These are phyloP conservation scores for Brachionus plicatilis DNA, from an alignment of 1,140 invertebrate genomes.

Conservation along the genomic window DNA sequence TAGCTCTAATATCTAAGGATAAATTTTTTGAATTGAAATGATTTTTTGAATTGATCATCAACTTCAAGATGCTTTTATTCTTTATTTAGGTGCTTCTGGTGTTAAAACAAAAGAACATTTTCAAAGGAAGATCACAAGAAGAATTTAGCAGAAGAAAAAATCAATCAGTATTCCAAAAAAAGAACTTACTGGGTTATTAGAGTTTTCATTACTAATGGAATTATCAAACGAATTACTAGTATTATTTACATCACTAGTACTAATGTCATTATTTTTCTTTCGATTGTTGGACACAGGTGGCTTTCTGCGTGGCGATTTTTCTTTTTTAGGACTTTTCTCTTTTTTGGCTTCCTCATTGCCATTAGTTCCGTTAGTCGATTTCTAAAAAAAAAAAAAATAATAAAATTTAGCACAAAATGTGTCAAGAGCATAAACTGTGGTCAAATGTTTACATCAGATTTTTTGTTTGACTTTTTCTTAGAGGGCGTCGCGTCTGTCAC, in stretches of 20 bases:
- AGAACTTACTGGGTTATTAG: neutral
- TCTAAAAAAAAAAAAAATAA: neutral
- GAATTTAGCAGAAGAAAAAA: neutral
- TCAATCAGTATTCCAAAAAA: neutral
- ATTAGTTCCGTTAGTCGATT: neutral
- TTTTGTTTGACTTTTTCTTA: constrained; percentile 3
- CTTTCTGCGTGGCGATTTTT: neutral
- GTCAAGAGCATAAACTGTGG: neutral
- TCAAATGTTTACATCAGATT: neutral
- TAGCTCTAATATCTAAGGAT: too few relatives aligned
- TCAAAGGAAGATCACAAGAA: too few relatives aligned
- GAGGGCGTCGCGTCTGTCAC: neutral
- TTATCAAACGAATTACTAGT: neutral
- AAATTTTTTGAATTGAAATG: too few relatives aligned
- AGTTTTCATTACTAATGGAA: neutral
- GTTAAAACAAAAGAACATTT: too few relatives aligned
- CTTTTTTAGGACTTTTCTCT: neutral
- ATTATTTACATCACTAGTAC: neutral
- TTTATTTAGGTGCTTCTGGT: too few relatives aligned
- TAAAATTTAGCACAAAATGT: neutral
- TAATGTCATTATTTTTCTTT: neutral
- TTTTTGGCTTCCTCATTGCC: neutral
- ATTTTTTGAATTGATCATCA: too few relatives aligned
- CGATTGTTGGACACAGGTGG: neutral
- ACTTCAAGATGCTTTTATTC: too few relatives aligned